Evolutionary conservation across 2,888 invertebrate species (phyloP).

Genomic region (Cheilosia impressa): DNA sequence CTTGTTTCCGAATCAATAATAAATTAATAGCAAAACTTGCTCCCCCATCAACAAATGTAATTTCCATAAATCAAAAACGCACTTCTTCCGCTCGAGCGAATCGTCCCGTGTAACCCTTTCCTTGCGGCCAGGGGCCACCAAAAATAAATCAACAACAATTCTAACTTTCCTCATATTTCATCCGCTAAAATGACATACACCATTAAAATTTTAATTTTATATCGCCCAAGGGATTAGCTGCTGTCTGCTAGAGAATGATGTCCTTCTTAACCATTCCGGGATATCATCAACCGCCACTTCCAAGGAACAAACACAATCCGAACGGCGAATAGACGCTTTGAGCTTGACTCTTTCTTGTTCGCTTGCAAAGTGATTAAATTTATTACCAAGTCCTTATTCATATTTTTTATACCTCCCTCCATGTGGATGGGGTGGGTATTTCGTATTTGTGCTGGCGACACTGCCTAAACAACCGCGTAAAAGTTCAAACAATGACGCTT

Average conservation of each 20-base stretch:
- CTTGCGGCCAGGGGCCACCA: constrained; percentile 64
- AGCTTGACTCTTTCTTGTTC: constrained; percentile 54
- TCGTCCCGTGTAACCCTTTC: constrained; percentile 38
- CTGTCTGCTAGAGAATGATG: constrained; percentile 63
- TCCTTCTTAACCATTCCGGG: constrained; percentile 46
- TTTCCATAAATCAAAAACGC: constrained; percentile 70
- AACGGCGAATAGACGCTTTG: constrained; percentile 21
- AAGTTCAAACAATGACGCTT: constrained; percentile 51
- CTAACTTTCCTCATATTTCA: constrained; percentile 73
- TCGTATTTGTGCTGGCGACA: background rate
- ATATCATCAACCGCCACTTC: constrained; percentile 19
- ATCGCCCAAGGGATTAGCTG: constrained; percentile 70
- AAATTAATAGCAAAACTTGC: constrained; percentile 35
- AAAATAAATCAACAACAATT: constrained; percentile 73
- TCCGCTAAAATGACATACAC: constrained; percentile 70
- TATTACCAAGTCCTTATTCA: constrained; percentile 65
- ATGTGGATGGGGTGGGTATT: background rate
- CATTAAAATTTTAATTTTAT: constrained; percentile 75
- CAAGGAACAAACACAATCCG: constrained; percentile 9
- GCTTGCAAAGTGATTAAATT: constrained; percentile 72
- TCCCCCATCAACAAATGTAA: constrained; percentile 60
- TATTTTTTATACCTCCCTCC: constrained; percentile 26
- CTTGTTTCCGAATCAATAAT: constrained; percentile 47
- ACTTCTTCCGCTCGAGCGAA: constrained; percentile 38
- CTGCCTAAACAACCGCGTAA: constrained; percentile 47